phyloP scores from a whole-genome alignment of 2,888 invertebrate genomes.

The Aphidoletes aphidimyza region DNA sequence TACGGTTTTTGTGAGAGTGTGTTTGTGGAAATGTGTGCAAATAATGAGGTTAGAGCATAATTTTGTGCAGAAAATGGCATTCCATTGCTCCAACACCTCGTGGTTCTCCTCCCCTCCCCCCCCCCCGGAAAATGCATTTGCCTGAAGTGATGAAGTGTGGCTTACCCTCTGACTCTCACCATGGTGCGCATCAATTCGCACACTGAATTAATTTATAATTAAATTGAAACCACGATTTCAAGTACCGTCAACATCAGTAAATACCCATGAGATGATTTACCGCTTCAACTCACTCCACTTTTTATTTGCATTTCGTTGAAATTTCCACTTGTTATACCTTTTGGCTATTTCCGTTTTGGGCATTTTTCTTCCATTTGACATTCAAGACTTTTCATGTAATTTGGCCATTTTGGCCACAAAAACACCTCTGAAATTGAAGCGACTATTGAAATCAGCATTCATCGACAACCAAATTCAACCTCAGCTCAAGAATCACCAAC shows the following conservation, averaged over 20 bases:
- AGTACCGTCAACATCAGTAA: conserved; percentile 28
- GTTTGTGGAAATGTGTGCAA: neutral
- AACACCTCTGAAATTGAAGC: neutral
- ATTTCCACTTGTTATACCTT: neutral
- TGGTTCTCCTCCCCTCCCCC: too few relatives aligned
- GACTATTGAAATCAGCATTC: too few relatives aligned
- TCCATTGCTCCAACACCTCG: neutral
- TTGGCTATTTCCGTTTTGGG: neutral
- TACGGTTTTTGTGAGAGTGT: conserved; percentile 28
- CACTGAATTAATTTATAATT: conserved; percentile 42
- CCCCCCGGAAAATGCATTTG: neutral
- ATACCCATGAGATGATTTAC: conserved; percentile 52
- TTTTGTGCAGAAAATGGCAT: neutral
- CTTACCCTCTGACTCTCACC: neutral
- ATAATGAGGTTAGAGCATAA: conserved; percentile 32
- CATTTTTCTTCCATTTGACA: too few relatives aligned
- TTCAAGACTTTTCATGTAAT: too few relatives aligned
- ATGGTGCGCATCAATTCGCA: neutral
- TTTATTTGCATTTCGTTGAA: neutral
- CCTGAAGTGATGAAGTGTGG: neutral
- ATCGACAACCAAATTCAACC: too few relatives aligned
- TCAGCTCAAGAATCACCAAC: too few relatives aligned
- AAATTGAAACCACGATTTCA: conserved; percentile 49
- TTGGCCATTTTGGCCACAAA: too few relatives aligned
- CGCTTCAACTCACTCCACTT: neutral